Percentiles rank a stretch among this genome's conserved stretches.
These are phyloP conservation scores for Pavo muticus DNA, from an alignment of 2,113 vertebrate genomes.

Conservation along the genomic window DNA sequence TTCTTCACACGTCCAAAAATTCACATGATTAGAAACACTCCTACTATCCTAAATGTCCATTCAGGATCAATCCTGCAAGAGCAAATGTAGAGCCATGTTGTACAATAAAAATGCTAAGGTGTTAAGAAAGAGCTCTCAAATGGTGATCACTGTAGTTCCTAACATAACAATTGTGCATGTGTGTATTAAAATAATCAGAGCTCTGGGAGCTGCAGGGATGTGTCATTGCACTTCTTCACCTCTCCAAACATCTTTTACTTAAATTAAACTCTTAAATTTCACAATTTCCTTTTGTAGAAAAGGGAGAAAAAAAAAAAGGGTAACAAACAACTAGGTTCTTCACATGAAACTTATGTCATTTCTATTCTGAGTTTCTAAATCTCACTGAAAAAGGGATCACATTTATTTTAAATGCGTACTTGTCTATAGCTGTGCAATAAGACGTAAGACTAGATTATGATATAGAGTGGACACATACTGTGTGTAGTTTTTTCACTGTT, in stretches of 20 bases:
- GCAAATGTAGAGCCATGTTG: rapidly evolving
- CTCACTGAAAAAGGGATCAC: not conserved
- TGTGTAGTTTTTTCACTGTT: not conserved
- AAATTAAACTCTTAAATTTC: not conserved
- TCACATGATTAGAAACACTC: not conserved
- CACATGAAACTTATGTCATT: not conserved
- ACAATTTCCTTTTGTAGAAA: not conserved
- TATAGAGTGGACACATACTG: rapidly evolving
- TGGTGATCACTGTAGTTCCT: not conserved
- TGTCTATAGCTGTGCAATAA: not conserved
- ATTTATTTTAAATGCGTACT: not conserved
- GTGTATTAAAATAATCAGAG: not conserved
- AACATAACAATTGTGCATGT: not conserved
- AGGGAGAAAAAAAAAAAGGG: not conserved
- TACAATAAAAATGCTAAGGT: not conserved
- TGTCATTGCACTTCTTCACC: not conserved
- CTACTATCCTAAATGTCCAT: not conserved
- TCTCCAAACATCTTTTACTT: not conserved
- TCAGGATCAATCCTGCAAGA: not conserved
- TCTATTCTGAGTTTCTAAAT: not conserved
- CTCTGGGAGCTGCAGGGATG: not conserved
- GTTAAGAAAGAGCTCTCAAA: not conserved
- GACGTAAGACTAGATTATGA: not conserved
- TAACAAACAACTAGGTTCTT: not conserved
- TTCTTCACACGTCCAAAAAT: not conserved